Evolutionary conservation across 2,113 vertebrate species (phyloP).

Genomic region (Hemiprocne comata): DNA sequence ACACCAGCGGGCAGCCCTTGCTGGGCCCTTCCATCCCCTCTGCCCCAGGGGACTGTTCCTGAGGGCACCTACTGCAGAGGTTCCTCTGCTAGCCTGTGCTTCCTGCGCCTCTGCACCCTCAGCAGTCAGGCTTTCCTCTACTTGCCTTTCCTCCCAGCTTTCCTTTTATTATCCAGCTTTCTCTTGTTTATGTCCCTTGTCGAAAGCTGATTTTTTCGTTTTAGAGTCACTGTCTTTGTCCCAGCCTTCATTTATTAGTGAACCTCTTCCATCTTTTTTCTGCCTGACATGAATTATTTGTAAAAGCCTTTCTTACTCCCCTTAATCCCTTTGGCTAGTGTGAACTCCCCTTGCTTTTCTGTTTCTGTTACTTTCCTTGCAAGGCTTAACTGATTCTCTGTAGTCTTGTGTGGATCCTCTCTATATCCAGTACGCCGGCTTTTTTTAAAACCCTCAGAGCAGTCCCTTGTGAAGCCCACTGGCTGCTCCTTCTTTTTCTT

Average conservation of each 20-base stretch:
- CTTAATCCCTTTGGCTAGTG: slow-evolving; percentile 7
- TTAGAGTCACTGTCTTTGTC: not conserved
- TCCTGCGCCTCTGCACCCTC: not conserved
- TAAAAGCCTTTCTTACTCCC: slow-evolving; percentile 30
- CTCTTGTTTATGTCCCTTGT: slow-evolving; percentile 19
- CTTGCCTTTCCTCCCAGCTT: not conserved
- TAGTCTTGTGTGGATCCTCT: not conserved
- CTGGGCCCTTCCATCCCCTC: rapidly evolving
- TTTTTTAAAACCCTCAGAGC: not conserved
- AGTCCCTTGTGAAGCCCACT: not conserved
- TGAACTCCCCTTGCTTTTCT: slow-evolving; percentile 1
- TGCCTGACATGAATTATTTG: slow-evolving; percentile 32
- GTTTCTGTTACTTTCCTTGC: not conserved
- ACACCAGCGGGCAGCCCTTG: rapidly evolving
- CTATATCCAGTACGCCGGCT: not conserved
- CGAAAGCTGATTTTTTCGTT: slow-evolving; percentile 2
- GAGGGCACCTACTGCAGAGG: not conserved
- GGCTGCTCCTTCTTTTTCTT: not conserved
- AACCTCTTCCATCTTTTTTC: slow-evolving; percentile 6
- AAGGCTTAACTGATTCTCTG: slow-evolving; percentile 23
- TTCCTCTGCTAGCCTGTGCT: not conserved
- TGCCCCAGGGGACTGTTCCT: not conserved
- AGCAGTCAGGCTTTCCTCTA: not conserved
- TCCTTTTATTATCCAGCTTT: not conserved
- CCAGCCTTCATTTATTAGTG: not conserved